Conservation (phyloP, 2,888 invertebrate species). For the Aethes cnicana region DNA sequence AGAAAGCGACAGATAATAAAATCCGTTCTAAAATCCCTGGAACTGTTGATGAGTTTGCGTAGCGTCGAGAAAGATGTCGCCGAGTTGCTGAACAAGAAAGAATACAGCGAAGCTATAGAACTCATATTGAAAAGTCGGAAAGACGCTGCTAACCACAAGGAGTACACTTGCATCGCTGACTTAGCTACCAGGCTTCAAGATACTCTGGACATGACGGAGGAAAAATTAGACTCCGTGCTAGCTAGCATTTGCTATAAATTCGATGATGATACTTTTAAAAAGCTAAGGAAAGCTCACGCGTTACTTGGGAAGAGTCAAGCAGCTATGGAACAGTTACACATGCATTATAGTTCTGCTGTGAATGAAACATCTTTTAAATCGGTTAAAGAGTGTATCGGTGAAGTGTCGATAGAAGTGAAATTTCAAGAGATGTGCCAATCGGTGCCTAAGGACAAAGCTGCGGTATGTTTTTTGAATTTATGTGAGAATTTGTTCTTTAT, state of each 20-base stretch:
- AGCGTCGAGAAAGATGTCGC: slow-evolving; percentile 93
- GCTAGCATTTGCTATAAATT: slow-evolving; percentile 89
- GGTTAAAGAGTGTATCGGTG: slow-evolving; percentile 76
- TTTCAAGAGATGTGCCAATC: slow-evolving; percentile 91
- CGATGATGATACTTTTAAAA: slow-evolving; percentile 89
- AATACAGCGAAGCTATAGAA: slow-evolving; percentile 95
- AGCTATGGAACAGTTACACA: slow-evolving; percentile 96
- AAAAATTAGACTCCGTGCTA: slow-evolving; percentile 93
- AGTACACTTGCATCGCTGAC: slow-evolving; percentile 95
- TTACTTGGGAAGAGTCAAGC: slow-evolving; percentile 95
- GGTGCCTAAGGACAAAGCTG: slow-evolving; percentile 62
- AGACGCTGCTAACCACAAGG: slow-evolving; percentile 91
- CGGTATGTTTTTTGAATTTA: slow-evolving; percentile 89
- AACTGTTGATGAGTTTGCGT: slow-evolving; percentile 78
- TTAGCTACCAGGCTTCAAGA: slow-evolving; percentile 93
- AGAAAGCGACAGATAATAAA: slow-evolving; percentile 92
- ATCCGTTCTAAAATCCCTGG: slow-evolving; percentile 89
- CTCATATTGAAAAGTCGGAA: slow-evolving; percentile 93
- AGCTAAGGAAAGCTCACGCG: slow-evolving; percentile 93
- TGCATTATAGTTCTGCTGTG: slow-evolving; percentile 96
- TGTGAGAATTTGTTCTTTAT: slow-evolving; percentile 94
- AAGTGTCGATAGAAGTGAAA: slow-evolving; percentile 64
- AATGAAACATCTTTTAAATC: slow-evolving; percentile 88
- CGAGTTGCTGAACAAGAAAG: slow-evolving; percentile 90
- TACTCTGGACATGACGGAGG: slow-evolving; percentile 94